Evolutionary conservation across 2,888 invertebrate genomes (phyloP).

Genomic region (Drosophila nigricruria): DNA sequence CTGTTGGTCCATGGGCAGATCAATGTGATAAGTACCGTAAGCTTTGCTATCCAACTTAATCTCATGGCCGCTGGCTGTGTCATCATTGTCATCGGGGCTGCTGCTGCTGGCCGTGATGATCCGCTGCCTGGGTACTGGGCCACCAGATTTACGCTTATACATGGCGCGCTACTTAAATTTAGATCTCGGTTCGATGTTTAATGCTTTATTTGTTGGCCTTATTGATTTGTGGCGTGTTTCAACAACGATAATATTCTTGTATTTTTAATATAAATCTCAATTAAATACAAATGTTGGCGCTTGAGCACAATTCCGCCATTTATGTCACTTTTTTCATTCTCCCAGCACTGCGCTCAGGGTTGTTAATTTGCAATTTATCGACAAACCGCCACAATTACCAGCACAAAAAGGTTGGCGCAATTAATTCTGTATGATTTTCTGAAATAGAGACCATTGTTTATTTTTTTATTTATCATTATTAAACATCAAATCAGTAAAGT

Average conservation of each 20-base stretch:
- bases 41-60: conserved; percentile 34
- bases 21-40: conserved; percentile 48
- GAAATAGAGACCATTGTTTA: background rate
- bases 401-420: conserved; percentile 44
- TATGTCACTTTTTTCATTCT: conserved; percentile 83
- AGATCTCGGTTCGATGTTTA: conserved; percentile 31
- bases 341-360: conserved; percentile 53
- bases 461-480: background rate
- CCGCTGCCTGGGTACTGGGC: conserved; percentile 53
- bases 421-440: conserved; percentile 11
- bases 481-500: background rate
- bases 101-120: conserved; percentile 48
- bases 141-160: conserved; percentile 72
- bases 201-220: conserved; percentile 31
- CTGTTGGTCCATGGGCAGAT: conserved; percentile 40
- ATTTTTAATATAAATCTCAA: conserved; percentile 66
- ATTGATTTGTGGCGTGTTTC: conserved; percentile 34
- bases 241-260: conserved; percentile 36
- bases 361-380: conserved; percentile 36
- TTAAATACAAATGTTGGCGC: conserved; percentile 81
- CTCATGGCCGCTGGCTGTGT: conserved; percentile 42
- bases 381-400: conserved; percentile 31
- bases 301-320: conserved; percentile 84
- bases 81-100: conserved; percentile 51
- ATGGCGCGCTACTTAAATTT: conserved; percentile 55